These are phyloP conservation scores for Parazoanthus darwini DNA, from an alignment of 92 coral and sea anemone species.

Conservation along the genomic window DNA sequence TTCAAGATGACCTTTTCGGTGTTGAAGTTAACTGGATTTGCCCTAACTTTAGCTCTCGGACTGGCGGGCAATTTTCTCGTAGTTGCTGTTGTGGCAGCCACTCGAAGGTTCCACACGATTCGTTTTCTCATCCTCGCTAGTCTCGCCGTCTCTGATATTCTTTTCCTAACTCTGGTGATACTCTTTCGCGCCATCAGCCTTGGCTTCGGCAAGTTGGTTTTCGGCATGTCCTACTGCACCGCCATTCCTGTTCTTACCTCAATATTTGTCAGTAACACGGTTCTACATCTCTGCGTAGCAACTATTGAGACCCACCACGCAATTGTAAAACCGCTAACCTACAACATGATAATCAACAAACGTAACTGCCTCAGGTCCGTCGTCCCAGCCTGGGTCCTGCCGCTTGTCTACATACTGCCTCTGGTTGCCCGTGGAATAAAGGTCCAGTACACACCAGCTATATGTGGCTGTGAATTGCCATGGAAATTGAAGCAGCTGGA, in stretches of 20 bases:
- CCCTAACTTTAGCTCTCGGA: neutral
- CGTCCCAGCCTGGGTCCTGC: too few species aligned
- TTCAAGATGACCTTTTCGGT: too few species aligned
- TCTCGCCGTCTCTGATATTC: neutral
- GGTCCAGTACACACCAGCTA: neutral
- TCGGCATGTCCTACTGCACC: neutral
- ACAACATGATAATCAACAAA: too few species aligned
- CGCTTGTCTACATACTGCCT: neutral
- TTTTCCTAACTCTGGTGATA: conserved; percentile 1
- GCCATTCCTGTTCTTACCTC: too few species aligned
- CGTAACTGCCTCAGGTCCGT: too few species aligned
- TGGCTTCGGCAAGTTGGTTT: neutral
- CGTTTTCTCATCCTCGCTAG: neutral
- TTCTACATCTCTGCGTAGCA: too few species aligned
- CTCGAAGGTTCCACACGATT: neutral
- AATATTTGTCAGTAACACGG: too few species aligned
- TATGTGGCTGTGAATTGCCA: neutral
- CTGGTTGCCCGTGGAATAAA: neutral
- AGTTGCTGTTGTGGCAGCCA: neutral
- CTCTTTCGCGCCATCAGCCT: neutral
- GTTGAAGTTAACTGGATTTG: too few species aligned
- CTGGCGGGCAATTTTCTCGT: neutral
- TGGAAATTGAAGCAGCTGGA: neutral
- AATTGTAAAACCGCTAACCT: too few species aligned
- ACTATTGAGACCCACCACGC: too few species aligned